Evolutionary conservation across 2,888 invertebrate genomes (phyloP).

Genomic region (Odontothrips loti): DNA sequence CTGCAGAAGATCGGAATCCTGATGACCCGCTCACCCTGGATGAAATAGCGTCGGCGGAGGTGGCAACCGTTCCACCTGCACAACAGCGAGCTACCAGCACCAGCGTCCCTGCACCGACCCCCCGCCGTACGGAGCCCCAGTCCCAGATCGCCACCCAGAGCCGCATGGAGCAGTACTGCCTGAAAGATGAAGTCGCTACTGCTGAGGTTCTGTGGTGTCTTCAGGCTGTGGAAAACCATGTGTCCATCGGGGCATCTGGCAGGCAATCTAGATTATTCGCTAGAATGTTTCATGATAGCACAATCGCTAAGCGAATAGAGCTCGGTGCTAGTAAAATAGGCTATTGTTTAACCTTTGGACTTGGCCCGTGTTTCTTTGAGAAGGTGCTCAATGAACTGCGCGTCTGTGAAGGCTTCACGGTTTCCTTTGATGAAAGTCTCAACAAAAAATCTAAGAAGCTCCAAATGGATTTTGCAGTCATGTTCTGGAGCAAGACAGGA

Average conservation of each 20-base stretch:
- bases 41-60: too few species aligned
- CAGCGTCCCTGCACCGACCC: too few species aligned
- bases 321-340: not conserved
- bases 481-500: slow-evolving; percentile 38
- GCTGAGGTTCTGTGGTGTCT: not conserved
- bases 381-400: not conserved
- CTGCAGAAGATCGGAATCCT: too few species aligned
- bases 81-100: too few species aligned
- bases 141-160: too few species aligned
- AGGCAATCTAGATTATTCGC: not conserved
- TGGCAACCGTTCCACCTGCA: too few species aligned
- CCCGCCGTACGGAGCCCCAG: too few species aligned
- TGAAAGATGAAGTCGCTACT: not conserved
- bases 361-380: not conserved
- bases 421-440: not conserved
- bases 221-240: not conserved
- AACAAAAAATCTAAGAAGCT: not conserved
- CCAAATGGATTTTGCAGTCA: slow-evolving; percentile 41
- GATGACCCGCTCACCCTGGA: too few species aligned
- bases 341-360: not conserved
- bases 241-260: not conserved
- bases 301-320: not conserved
- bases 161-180: not conserved
- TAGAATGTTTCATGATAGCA: not conserved
- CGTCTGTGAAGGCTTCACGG: not conserved